Evolutionary conservation across 2,888 invertebrate species (phyloP).

Genomic region (Cerceris ruficornis): DNA sequence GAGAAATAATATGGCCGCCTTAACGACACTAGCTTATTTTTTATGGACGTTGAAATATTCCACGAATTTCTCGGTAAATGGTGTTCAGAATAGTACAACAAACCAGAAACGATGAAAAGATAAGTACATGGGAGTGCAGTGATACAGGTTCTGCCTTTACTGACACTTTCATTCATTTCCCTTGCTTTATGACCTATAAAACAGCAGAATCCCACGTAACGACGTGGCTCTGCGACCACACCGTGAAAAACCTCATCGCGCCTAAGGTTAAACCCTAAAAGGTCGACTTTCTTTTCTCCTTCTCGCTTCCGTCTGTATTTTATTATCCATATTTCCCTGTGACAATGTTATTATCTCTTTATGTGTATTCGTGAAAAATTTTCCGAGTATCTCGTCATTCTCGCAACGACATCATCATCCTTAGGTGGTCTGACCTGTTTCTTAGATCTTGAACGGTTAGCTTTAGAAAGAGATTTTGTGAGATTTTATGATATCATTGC

Average conservation of each 20-base stretch:
- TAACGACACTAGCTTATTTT: slow-evolving; percentile 2
- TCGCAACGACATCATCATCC: too few relatives aligned
- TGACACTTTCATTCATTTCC: slow-evolving; percentile 63
- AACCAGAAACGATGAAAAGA: slow-evolving; percentile 54
- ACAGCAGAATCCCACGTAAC: slow-evolving; percentile 18
- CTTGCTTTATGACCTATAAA: slow-evolving; percentile 66
- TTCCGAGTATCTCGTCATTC: too few relatives aligned
- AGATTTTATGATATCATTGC: too few relatives aligned
- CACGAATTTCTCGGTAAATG: slow-evolving; percentile 31
- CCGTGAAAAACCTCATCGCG: slow-evolving; percentile 20
- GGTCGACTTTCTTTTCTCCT: slow-evolving; percentile 4
- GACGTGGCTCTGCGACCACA: slow-evolving; percentile 16
- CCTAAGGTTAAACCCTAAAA: slow-evolving; percentile 24
- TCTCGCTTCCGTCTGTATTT: neutral
- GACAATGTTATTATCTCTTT: neutral
- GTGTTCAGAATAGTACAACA: slow-evolving; percentile 26
- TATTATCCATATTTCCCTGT: slow-evolving; percentile 36
- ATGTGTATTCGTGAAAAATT: neutral
- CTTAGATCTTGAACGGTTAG: too few relatives aligned
- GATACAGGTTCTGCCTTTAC: slow-evolving; percentile 42
- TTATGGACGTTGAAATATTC: slow-evolving; percentile 42
- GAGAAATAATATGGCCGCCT: neutral
- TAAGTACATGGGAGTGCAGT: slow-evolving; percentile 4
- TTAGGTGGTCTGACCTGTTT: too few relatives aligned
- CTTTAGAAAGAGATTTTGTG: too few relatives aligned